Conservation (phyloP, 2,113 vertebrate species). For the Caranx melampygus region DNA sequence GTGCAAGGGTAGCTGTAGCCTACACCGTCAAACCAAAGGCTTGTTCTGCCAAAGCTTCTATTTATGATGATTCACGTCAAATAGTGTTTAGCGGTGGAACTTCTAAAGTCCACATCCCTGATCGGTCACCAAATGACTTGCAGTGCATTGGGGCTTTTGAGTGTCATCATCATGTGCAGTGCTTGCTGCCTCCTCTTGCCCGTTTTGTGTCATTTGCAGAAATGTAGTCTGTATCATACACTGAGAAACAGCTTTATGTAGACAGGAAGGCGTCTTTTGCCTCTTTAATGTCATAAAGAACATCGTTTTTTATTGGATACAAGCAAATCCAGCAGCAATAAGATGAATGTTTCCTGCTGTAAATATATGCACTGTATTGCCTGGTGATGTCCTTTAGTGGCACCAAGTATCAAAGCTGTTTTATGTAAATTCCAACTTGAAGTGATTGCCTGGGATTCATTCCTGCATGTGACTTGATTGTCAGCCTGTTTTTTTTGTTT, state of each 20-base stretch:
- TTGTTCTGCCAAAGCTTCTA: background rate
- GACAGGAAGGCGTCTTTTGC: background rate
- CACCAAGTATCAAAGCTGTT: background rate
- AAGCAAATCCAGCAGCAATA: background rate
- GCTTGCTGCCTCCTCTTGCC: background rate
- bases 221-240: background rate
- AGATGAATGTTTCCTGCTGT: background rate
- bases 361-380: background rate
- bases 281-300: background rate
- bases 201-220: background rate
- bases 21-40: no score
- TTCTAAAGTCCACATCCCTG: background rate
- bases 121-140: background rate
- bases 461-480: constrained; percentile 26
- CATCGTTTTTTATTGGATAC: background rate
- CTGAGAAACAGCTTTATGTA: background rate
- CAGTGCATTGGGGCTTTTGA: background rate
- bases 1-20: background rate
- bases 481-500: constrained; percentile 7
- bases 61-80: background rate
- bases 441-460: constrained; percentile 49
- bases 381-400: background rate
- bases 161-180: background rate
- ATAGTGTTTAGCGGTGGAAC: background rate
- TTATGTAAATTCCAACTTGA: constrained; percentile 25